Evolutionary conservation across 23 tunicate genomes (phyloP).

Genomic region (Pegea sp.): DNA sequence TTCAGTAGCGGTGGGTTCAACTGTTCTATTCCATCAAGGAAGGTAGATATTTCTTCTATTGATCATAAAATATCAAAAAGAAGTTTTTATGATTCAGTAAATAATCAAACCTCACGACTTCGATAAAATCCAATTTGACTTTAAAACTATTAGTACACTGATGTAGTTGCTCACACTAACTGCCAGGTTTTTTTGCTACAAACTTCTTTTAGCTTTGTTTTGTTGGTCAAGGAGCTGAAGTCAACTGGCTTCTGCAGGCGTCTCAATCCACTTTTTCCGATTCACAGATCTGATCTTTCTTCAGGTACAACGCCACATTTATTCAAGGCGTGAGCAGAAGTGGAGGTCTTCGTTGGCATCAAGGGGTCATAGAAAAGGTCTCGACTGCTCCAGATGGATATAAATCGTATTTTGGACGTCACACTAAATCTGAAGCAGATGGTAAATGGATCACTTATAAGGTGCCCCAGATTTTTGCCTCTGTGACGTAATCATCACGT

Average conservation of each 20-base stretch:
- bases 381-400: conserved; percentile 19
- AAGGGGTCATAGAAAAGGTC: conserved; percentile 43
- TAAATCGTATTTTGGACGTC: conserved; percentile 39
- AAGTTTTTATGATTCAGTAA: too few species aligned
- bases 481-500: neutral
- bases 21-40: conserved; percentile 81
- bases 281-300: too few species aligned
- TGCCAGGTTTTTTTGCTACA: too few species aligned
- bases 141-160: too few species aligned
- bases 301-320: conserved; percentile 28
- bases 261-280: too few species aligned
- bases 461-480: conserved; percentile 3
- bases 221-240: too few species aligned
- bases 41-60: conserved; percentile 17
- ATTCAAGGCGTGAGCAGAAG: conserved; percentile 48
- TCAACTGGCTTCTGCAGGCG: too few species aligned
- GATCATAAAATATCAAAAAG: too few species aligned
- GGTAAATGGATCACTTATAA: conserved; percentile 85
- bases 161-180: too few species aligned
- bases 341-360: conserved; percentile 80
- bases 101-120: too few species aligned
- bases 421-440: conserved; percentile 58
- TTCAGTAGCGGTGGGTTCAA: conserved; percentile 61
- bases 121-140: too few species aligned
- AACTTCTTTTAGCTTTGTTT: too few species aligned